Base-by-base conservation (phyloP, 2,797 vertebrate species). In the Dicrostonyx torquatus region DNA sequence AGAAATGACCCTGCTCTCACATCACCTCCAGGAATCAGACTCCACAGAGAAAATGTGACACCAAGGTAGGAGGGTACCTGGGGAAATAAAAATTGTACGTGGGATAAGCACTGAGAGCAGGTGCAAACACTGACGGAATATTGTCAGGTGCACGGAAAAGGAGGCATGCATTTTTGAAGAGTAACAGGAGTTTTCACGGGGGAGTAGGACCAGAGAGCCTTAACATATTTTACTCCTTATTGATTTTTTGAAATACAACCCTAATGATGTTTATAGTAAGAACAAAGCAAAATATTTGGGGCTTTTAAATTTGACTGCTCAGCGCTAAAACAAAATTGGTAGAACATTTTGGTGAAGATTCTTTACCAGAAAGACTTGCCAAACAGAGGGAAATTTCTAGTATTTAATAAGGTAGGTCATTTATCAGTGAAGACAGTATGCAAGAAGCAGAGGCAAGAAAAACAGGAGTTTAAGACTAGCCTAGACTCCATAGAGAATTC, bases 311-410 rank as follows among this genome's bases (percentile, higher is more conserved):
- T 55, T 60, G 58, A 6, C 18, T 48, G 14, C 15, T 37, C 78
- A 17, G 66, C 40, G 40, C 73, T 80, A 83, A 87, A 87, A 91
- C 37, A 87, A 90, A 90, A 87, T 43, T 53, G 22, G 34, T 50
- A 50, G 34, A 53, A 72, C 5, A 37, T 26, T 58, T 94, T 70
- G 48, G 15, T 84, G 40, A 64, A 75, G 45, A 73, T 66, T 87
- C 20, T 79, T 43, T 40, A 43, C 34, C 22, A 58, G 24, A 37
- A 93, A 94, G 18, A 66, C 40, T 43, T 68, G 64, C 34, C 45
- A 45, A 87, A 72, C 1, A 40, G 72, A 43, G 18, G 17, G 18
- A 18, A 62, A 87, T 45, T 55, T 87, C 53, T 43, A 45, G 60
- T 85, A 50, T 66, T 53, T 64, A 45, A 34, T 68, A 58, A 73